Base-by-base conservation (phyloP, 1,140 invertebrate species). In the Drosophila miranda region DNA sequence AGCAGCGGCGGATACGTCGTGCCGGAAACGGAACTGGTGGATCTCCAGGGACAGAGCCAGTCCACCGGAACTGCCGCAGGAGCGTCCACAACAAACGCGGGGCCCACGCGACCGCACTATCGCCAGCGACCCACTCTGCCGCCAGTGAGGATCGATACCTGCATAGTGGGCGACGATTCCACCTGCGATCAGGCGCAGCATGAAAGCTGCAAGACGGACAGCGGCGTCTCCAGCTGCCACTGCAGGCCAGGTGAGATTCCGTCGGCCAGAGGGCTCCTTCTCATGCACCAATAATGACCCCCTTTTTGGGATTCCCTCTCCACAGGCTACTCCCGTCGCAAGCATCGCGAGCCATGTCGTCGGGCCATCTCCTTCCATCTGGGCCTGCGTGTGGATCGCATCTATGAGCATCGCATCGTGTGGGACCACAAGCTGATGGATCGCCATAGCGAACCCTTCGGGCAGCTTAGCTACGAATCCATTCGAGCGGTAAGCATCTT, bases 121-220 rank as follows among this genome's bases (percentile, higher is more conserved):
- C 91, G 92, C 2, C 91, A 92, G 73, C 91, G 93, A 72, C 93
- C 94, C 2, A 93, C 92, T 0, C 94, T 93, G 67, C 94, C 94
- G 16, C 93, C 94, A 0, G 94, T 95, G 0, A 89, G 97, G 76
- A 98, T 98, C 58, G 97, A 98, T 90, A 98, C 97, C 8, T 98
- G 97, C 79, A 98, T 98, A 23, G 97, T 98, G 1, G 97, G 97
- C 2, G 97, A 98, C 74, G 96, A 97, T 74, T 95, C 95, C n/a
- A 98, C 97, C 0, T 98, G 97, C 78, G 96, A 98, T 81, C 93
- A 94, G 48, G 95, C 95, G 21, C 95, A 97, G 89, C 95, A 97
- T 82, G 97, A 98, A 87, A 94, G 94, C 48, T 98, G 97, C 89
- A 94, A 95, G 62, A 98, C 96, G 0, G 96, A 98, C 91, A 93